Base-by-base conservation (phyloP, 1,140 invertebrate species). In the Babylonia areolata region DNA sequence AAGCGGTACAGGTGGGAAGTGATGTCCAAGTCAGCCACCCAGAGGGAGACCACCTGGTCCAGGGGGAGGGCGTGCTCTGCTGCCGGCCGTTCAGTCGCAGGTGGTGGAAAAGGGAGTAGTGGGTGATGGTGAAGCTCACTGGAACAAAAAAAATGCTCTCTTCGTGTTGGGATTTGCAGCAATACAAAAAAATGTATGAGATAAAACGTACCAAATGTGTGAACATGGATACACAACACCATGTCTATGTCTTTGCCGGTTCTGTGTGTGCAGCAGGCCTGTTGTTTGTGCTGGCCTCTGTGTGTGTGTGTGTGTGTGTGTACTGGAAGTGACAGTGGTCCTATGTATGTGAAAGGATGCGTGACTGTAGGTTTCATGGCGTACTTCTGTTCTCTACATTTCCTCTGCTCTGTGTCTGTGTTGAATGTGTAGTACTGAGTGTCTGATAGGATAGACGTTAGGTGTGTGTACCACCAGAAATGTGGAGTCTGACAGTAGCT, bases 91-190 rank as follows among this genome's bases (percentile, higher is more conserved):
- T 31, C 46, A 51, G 51, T 51, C 17, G 46, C 46, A 51, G 46
- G 46, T 51, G 46, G 46, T 9, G 42, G 46, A 17, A 51, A 51
- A n/a, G 28, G 23, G 58, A 23, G 23, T 5, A 64, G 58, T 23
- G 28, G 58, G 58, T 64, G 58, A 64, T 5, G 58, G 23, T 23
- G 5, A 23, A 5, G 46, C 46, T 51, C 46, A 51, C 28, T 64
- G 28, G 12, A 64, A 64, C 58, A 64, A 64, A 64, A 64, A 64
- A 64, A 64, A 64, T 64, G 58, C 58, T 64, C 58, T 23, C 5
- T 64, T 64, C 58, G 23, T n/a, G 58, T 64, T 64, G 58, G 58
- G 58, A 64, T 64, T 64, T 64, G 58, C 58, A 64, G 58, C 58
- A 64, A 64, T 64, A 64, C 58, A 64, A 6, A 6, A 64, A 23